Evolutionary conservation across 2,113 vertebrate genomes (phyloP).

Genomic region (Oreochromis spilurus): DNA sequence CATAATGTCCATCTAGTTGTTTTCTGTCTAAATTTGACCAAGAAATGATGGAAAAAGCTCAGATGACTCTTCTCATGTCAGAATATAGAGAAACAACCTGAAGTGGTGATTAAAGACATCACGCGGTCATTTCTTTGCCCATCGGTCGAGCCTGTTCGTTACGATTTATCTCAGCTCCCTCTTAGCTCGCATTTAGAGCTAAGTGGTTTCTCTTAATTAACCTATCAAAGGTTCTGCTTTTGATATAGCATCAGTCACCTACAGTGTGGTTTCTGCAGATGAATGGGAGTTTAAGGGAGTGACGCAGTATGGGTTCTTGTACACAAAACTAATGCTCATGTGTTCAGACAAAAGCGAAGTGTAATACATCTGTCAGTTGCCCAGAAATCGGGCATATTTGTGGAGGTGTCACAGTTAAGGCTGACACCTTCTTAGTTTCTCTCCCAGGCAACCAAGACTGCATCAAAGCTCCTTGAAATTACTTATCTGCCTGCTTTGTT

Average conservation of each 20-base stretch:
- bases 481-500: neutral
- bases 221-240: neutral
- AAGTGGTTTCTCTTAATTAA: neutral
- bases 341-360: neutral
- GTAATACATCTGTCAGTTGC: accelerated
- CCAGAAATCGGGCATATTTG: neutral
- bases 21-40: neutral
- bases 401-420: neutral
- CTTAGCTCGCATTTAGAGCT: neutral
- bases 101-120: neutral
- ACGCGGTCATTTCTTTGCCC: neutral
- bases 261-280: neutral
- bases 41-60: neutral
- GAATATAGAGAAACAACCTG: neutral
- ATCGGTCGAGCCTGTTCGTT: neutral
- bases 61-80: neutral
- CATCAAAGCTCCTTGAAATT: neutral
- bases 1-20: neutral
- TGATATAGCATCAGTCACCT: neutral
- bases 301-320: neutral
- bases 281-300: neutral
- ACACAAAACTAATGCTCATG: neutral
- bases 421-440: neutral
- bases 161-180: neutral
- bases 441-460: neutral